Percentiles rank a stretch among this genome's conserved stretches.
phyloP scores from a whole-genome alignment of 2,797 vertebrate species.

The Anniella stebbinsi region DNA sequence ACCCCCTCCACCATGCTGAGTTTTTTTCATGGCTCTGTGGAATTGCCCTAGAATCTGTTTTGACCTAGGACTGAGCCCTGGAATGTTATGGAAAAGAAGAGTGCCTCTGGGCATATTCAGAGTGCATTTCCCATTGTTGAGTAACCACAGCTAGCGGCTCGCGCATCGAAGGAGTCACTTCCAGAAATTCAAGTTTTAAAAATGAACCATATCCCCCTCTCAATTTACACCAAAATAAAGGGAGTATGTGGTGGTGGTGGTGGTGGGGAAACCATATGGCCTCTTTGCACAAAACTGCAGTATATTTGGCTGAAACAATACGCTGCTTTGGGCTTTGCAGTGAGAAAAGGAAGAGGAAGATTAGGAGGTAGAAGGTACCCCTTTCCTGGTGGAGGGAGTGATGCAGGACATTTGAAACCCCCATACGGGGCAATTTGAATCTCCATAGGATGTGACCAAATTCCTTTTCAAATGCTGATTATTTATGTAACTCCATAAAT shows the following conservation, averaged over 20 bases:
- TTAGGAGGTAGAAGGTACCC: not conserved
- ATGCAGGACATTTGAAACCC: not conserved
- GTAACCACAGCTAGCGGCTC: too few species aligned
- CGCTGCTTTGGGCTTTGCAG: not conserved
- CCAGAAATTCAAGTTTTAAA: not conserved
- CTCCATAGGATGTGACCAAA: not conserved
- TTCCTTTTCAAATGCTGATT: not conserved
- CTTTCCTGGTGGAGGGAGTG: conserved; percentile 1
- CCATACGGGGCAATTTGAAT: rapidly evolving
- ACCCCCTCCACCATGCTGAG: not conserved
- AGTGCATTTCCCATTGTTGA: not conserved
- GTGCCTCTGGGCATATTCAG: not conserved
- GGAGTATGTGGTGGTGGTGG: not conserved
- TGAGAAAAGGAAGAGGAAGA: not conserved
- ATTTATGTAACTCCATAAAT: rapidly evolving
- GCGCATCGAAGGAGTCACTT: not conserved
- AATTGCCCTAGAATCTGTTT: not conserved
- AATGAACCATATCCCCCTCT: not conserved
- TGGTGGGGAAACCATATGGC: not conserved
- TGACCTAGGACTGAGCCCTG: not conserved
- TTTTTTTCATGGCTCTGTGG: not conserved
- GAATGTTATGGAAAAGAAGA: not conserved
- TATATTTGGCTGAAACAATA: not conserved
- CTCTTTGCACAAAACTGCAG: rapidly evolving
- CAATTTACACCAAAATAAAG: not conserved